These are phyloP conservation scores for Callithrix jacchus DNA, from an alignment of 2,113 vertebrate species.

Conservation along the genomic window DNA sequence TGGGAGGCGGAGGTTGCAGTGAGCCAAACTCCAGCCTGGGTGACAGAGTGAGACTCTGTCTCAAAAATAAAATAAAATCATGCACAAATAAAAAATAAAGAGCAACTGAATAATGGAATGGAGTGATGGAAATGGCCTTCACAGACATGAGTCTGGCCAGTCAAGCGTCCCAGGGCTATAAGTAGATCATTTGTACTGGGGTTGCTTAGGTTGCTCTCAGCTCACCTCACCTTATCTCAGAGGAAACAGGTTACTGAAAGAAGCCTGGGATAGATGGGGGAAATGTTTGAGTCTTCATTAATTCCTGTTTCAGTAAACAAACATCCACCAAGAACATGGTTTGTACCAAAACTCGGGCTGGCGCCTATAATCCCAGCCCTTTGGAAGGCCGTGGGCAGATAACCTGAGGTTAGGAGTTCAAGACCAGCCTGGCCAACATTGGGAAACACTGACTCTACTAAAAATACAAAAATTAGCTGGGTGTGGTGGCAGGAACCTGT, in stretches of 20 bases:
- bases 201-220: background rate
- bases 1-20: no score
- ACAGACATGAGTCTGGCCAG: background rate
- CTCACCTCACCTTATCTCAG: background rate
- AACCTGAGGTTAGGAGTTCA: no score
- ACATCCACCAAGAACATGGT: background rate
- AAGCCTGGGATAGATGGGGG: background rate
- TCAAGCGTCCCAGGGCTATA: background rate
- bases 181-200: background rate
- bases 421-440: no score
- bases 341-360: background rate
- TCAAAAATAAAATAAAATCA: background rate
- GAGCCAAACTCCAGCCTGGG: no score
- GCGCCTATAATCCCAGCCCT: no score
- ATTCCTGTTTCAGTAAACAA: background rate
- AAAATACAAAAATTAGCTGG: no score
- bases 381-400: no score
- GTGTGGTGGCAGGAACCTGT: no score
- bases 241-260: background rate
- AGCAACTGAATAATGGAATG: background rate
- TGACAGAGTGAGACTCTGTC: no score
- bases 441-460: no score
- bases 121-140: accelerated
- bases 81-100: background rate
- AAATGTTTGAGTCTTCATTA: background rate